Evolutionary conservation across 1,140 invertebrate species (phyloP).

Genomic region (Steinernema feltiae): DNA sequence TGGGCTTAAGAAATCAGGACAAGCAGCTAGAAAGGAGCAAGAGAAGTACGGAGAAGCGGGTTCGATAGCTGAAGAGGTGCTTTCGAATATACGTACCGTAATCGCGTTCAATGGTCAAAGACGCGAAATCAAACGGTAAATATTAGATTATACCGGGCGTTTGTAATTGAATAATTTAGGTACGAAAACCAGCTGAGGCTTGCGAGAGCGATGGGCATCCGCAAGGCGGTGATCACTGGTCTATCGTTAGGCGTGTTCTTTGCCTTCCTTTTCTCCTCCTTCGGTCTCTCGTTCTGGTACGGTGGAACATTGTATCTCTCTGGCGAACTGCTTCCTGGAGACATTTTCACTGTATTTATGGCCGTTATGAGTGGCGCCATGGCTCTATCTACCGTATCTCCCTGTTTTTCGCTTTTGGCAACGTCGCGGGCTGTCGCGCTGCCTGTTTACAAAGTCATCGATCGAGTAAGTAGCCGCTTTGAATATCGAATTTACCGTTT

Average conservation of each 20-base stretch:
- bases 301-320: constrained; percentile 23
- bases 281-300: constrained; percentile 45
- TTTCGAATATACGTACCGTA: constrained; percentile 59
- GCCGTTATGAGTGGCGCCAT: constrained; percentile 51
- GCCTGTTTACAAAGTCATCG: constrained; percentile 1
- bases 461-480: constrained; percentile 2
- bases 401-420: background rate
- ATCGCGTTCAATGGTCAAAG: constrained; percentile 60
- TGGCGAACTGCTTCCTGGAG: constrained; percentile 18
- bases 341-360: constrained; percentile 43
- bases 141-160: background rate
- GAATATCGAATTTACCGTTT: background rate
- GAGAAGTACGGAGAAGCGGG: constrained; percentile 69
- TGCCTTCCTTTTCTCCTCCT: constrained; percentile 39
- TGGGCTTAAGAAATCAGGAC: background rate
- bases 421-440: background rate
- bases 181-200: constrained; percentile 31
- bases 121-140: constrained; percentile 53
- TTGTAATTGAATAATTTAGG: constrained; percentile 5
- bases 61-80: constrained; percentile 59
- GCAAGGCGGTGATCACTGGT: constrained; percentile 28
- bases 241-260: constrained; percentile 31
- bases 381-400: constrained; percentile 33
- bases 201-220: constrained; percentile 35
- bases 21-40: constrained; percentile 61